Evolutionary conservation across 1,140 invertebrate genomes (phyloP).

Genomic region (Trachelipus rathkii): DNA sequence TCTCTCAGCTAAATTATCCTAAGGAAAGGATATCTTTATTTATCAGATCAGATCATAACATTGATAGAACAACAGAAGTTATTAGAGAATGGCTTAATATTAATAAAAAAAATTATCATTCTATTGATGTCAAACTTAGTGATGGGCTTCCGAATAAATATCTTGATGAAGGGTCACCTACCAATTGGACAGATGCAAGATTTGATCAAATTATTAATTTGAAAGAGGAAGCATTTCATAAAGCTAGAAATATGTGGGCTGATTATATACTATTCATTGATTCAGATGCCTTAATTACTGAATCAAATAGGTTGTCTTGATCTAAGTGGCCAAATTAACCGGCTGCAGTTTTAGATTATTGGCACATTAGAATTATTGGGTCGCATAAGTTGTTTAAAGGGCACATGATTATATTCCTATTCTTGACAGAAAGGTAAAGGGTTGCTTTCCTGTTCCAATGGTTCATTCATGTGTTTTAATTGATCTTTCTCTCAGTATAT

Average conservation of each 20-base stretch:
- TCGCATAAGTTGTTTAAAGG: conserved; percentile 66
- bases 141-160: conserved; percentile 57
- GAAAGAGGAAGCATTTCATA: conserved; percentile 70
- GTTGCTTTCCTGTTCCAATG: conserved; percentile 85
- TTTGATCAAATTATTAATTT: conserved; percentile 77
- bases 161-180: conserved; percentile 26
- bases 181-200: conserved; percentile 65
- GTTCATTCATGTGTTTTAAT: conserved; percentile 84
- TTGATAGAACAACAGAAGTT: conserved; percentile 69
- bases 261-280: conserved; percentile 85
- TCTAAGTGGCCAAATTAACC: too few relatives aligned
- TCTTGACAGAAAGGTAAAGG: conserved; percentile 64
- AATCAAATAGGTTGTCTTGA: conserved; percentile 63
- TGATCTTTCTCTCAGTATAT: conserved; percentile 61
- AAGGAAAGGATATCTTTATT: conserved; percentile 82
- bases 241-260: conserved; percentile 71
- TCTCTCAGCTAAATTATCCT: conserved; percentile 81
- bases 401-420: conserved; percentile 83
- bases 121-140: conserved; percentile 63
- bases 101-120: conserved; percentile 65
- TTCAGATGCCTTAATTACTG: conserved; percentile 78
- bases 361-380: conserved; percentile 95
- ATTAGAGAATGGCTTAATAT: conserved; percentile 67
- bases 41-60: conserved; percentile 83
- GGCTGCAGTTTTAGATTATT: too few relatives aligned